Base-by-base conservation (phyloP, 2,113 vertebrate genomes). In the Aptenodytes patagonicus region DNA sequence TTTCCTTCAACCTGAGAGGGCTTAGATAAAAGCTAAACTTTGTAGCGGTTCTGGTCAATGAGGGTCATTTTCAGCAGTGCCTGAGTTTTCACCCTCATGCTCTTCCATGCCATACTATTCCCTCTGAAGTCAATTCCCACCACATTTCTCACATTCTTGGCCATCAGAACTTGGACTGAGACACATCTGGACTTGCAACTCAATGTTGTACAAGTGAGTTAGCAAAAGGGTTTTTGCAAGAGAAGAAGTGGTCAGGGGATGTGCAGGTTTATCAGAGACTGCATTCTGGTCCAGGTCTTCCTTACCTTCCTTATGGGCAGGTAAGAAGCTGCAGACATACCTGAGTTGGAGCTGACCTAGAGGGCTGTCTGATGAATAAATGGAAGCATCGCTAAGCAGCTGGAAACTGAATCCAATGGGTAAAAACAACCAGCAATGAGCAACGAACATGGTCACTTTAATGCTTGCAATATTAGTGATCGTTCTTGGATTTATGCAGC, bases 401-500 rank as follows among this genome's bases (percentile, higher is more conserved):
- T 93, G 77, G 52, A 17, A 60, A 17, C 38, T 2, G 36, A 57
- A 54, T 14, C 18, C 49, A 1, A 12, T 6, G 66, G 15, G 21
- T 21, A 6, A 73, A 71, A 47, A 8, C 52, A 38, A 4, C 6
- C 4, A 3, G 9, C 46, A 36, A 6, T 0, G 1, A 68, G 42
- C 55, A 76, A 44, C 0, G 0, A 36, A 16, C 32, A 5, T 0
- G 1, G 36, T 31, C 60, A 28, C 36, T 54, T 7, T 1, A 36
- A 9, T 25, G 6, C n/a, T 9, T 15, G 57, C 38, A 55, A 4
- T 44, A 32, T 9, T 47, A 38, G 65, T 16, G 64, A 7, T 1
- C 0, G 0, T 7, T 44, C 44, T 31, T 20, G 49, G 3, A 7
- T 28, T 76, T 25, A 24, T 12, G 68, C 76, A 90, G 68, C 89